These are phyloP conservation scores for Scaptomyza hsui DNA, from an alignment of 1,140 invertebrate species.

Conservation along the genomic window DNA sequence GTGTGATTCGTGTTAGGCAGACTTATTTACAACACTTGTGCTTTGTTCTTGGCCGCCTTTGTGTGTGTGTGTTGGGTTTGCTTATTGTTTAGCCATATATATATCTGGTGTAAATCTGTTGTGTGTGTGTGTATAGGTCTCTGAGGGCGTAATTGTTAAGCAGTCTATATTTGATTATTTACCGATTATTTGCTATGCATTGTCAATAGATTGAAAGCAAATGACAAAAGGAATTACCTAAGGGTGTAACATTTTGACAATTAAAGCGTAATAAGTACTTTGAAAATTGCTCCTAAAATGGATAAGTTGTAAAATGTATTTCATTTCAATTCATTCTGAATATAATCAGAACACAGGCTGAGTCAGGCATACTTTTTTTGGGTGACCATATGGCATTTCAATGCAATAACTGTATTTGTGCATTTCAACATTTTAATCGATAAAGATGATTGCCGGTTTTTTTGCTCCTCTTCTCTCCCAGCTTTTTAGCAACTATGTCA, in stretches of 20 bases:
- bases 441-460: no score
- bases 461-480: no score
- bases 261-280: neutral
- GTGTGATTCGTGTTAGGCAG: constrained; percentile 31
- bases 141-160: constrained; percentile 59
- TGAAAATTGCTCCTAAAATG: no score
- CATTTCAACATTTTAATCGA: no score
- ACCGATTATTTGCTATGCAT: constrained; percentile 12
- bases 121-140: constrained; percentile 25
- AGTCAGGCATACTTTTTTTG: no score
- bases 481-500: no score
- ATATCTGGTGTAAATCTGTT: constrained; percentile 44
- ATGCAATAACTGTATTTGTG: no score
- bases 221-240: neutral
- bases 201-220: neutral
- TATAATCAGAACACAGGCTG: no score
- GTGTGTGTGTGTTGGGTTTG: constrained; percentile 25
- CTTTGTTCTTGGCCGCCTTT: constrained; percentile 3
- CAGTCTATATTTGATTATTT: constrained; percentile 48
- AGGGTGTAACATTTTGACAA: neutral
- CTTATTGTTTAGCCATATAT: constrained; percentile 73
- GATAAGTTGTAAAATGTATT: no score
- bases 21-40: constrained; percentile 75
- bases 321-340: no score
- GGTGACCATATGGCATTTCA: no score